Evolutionary conservation across 2,797 vertebrate species (phyloP).

Genomic region (Argyrosomus regius): DNA sequence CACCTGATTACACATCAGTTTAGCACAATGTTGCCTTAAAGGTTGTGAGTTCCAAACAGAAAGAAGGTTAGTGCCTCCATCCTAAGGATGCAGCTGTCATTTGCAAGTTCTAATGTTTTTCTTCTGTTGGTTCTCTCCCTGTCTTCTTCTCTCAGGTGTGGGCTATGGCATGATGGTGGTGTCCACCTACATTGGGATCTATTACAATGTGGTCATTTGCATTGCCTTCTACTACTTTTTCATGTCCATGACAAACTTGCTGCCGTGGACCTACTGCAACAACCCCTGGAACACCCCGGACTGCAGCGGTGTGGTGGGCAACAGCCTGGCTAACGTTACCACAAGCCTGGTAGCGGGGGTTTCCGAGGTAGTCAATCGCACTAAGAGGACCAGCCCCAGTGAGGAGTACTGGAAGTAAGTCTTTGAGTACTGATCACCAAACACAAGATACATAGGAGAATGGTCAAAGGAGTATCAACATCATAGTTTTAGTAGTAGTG

Average conservation of each 20-base stretch:
- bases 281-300: constrained; percentile 95
- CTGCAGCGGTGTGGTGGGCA: constrained; percentile 89
- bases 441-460: background rate
- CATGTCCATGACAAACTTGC: constrained; percentile 94
- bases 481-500: background rate
- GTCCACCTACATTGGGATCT: constrained; percentile 98
- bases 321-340: constrained; percentile 71
- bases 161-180: constrained; percentile 99
- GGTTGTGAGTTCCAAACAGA: background rate
- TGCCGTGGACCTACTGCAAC: constrained; percentile 99
- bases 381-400: constrained; percentile 97
- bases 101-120: background rate
- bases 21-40: background rate
- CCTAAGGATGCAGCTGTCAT: background rate
- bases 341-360: constrained; percentile 80
- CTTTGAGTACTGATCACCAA: background rate
- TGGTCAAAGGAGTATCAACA: too few species aligned
- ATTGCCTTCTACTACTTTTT: constrained; percentile 99
- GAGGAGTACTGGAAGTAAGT: constrained; percentile 99
- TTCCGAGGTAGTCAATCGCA: constrained; percentile 87
- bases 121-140: background rate
- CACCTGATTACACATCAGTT: too few species aligned
- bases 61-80: background rate
- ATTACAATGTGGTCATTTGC: constrained; percentile 99
- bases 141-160: constrained; percentile 85